phyloP scores from a whole-genome alignment of 2,888 invertebrate genomes.

The Drosophila mimetica region DNA sequence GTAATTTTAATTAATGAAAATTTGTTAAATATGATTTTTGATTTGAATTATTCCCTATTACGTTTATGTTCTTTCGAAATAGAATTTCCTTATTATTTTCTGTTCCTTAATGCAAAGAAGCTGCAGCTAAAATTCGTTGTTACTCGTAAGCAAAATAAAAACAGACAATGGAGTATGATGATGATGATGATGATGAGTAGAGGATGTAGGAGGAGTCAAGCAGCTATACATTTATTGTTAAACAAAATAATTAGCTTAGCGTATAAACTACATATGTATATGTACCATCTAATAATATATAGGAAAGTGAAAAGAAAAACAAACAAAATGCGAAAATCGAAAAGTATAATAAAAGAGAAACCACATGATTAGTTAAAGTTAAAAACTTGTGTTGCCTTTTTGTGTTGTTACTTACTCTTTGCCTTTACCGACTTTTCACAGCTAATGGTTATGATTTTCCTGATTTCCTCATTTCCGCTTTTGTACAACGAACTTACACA shows the following conservation, averaged over 20 bases:
- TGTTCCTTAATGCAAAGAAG: conserved; percentile 75
- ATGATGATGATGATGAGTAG: conserved; percentile 12
- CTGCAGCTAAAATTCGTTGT: conserved; percentile 55
- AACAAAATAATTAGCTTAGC: conserved; percentile 75
- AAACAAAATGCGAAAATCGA: conserved; percentile 41
- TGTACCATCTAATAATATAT: conserved; percentile 65
- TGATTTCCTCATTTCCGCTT: conserved; percentile 34
- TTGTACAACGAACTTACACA: conserved; percentile 60
- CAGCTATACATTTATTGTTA: conserved; percentile 77
- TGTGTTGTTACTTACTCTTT: conserved; percentile 19
- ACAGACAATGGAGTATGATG: conserved; percentile 23
- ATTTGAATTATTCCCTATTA: conserved; percentile 49
- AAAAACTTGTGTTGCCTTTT: conserved; percentile 53
- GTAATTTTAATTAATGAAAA: conserved; percentile 53
- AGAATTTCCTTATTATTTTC: conserved; percentile 61
- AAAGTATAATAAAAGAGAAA: conserved; percentile 50
- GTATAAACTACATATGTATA: conserved; percentile 71
- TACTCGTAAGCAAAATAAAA: conserved; percentile 47
- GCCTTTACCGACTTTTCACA: conserved; percentile 15
- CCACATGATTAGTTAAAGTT: conserved; percentile 68
- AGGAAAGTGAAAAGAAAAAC: conserved; percentile 68
- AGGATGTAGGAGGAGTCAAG: conserved; percentile 45
- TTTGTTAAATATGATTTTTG: conserved; percentile 56
- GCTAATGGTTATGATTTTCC: conserved; percentile 15
- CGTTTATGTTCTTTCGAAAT: conserved; percentile 55